These are phyloP conservation scores for Tipula lateralis DNA, from an alignment of 2,888 invertebrate species.

Conservation along the genomic window DNA sequence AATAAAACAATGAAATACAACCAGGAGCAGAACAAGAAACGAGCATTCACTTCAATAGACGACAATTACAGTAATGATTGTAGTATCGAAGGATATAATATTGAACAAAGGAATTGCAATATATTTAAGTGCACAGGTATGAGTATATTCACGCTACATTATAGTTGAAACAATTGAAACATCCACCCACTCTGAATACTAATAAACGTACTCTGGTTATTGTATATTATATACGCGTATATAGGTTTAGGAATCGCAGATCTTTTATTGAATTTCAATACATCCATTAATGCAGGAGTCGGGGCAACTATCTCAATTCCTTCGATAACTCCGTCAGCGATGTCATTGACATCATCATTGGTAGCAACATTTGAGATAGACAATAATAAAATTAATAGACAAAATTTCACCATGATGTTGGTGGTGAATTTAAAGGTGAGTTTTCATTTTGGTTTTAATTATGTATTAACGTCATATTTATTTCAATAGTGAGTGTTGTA, in stretches of 20 bases:
- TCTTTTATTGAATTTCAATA: neutral
- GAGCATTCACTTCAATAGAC: slow-evolving; percentile 38
- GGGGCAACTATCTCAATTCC: neutral
- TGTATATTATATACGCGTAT: neutral
- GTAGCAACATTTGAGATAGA: neutral
- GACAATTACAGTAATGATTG: slow-evolving; percentile 37
- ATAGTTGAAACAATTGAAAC: neutral
- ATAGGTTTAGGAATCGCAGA: neutral
- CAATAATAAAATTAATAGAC: neutral
- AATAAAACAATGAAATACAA: slow-evolving; percentile 7
- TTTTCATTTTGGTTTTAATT: too few relatives aligned
- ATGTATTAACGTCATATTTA: too few relatives aligned
- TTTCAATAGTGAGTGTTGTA: too few relatives aligned
- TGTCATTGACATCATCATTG: neutral
- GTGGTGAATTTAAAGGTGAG: slow-evolving; percentile 26
- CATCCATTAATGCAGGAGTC: neutral
- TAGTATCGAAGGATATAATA: slow-evolving; percentile 48
- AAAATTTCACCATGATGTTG: slow-evolving; percentile 15
- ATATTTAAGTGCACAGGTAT: slow-evolving; percentile 48
- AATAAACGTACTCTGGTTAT: neutral
- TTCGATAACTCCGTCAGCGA: neutral
- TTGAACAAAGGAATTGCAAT: slow-evolving; percentile 49
- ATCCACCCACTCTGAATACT: neutral
- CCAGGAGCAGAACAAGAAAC: slow-evolving; percentile 31
- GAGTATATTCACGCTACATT: slow-evolving; percentile 33